phyloP scores from a whole-genome alignment of 2,113 vertebrate genomes.

The Aspiorhynchus laticeps region DNA sequence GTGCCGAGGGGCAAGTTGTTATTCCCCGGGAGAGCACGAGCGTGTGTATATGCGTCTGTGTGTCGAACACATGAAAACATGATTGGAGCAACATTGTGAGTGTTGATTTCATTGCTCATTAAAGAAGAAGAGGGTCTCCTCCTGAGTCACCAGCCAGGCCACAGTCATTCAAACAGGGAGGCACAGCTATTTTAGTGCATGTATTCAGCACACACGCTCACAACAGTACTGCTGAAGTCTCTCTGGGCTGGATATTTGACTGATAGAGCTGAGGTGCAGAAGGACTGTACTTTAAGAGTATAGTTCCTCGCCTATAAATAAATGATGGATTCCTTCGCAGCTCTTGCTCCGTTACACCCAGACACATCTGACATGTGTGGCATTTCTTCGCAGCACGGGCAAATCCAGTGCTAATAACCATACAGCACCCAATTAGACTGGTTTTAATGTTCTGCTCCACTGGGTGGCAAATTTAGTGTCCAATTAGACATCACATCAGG shows the following conservation, averaged over 20 bases:
- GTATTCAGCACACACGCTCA: slow-evolving; percentile 52
- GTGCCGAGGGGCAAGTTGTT: slow-evolving; percentile 55
- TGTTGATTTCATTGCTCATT: slow-evolving; percentile 46
- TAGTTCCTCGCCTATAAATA: slow-evolving; percentile 50
- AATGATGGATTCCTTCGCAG: slow-evolving; percentile 64
- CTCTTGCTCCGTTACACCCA: background rate
- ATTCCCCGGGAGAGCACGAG: background rate
- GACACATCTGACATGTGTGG: slow-evolving; percentile 70
- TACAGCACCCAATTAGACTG: slow-evolving; percentile 74
- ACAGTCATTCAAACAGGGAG: slow-evolving; percentile 59
- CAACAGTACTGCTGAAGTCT: background rate
- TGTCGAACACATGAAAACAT: background rate
- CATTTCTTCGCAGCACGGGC: slow-evolving; percentile 74
- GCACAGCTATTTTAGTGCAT: slow-evolving; percentile 61
- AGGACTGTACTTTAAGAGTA: slow-evolving; percentile 17
- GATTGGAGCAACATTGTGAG: background rate
- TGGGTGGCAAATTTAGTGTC: slow-evolving; percentile 75
- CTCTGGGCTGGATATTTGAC: slow-evolving; percentile 40
- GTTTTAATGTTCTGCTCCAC: slow-evolving; percentile 76
- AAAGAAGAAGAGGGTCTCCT: slow-evolving; percentile 28
- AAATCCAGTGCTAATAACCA: slow-evolving; percentile 74
- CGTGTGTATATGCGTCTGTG: background rate
- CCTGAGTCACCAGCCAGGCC: slow-evolving; percentile 50
- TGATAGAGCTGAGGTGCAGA: slow-evolving; percentile 33
- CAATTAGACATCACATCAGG: slow-evolving; percentile 77